These are phyloP conservation scores for Acleris literana DNA, from an alignment of 2,888 invertebrate species.

Conservation along the genomic window DNA sequence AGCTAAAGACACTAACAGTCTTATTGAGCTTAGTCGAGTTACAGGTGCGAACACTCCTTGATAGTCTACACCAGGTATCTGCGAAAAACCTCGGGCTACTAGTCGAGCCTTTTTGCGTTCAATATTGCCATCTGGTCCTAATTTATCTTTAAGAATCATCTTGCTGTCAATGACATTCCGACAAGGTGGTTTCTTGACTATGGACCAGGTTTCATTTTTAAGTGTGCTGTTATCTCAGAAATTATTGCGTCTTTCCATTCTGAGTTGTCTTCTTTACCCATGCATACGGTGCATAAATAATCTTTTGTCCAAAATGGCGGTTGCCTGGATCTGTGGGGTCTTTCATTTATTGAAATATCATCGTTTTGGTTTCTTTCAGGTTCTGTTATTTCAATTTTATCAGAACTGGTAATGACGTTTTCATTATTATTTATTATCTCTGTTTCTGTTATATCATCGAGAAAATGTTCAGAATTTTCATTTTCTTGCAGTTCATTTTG, in stretches of 20 bases:
- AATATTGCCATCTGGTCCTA: no score
- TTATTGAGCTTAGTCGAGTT: neutral
- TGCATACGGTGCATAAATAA: neutral
- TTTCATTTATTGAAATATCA: neutral
- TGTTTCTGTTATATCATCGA: neutral
- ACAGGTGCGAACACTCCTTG: no score
- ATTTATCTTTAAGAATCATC: no score
- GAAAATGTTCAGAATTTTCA: neutral
- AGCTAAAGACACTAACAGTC: neutral
- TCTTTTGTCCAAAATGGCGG: constrained; percentile 3
- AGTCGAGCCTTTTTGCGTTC: no score
- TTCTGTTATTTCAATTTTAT: neutral
- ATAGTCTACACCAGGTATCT: no score
- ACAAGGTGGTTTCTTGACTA: no score
- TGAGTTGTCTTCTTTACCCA: neutral
- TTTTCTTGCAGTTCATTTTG: neutral
- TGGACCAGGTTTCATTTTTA: no score
- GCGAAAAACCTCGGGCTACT: no score
- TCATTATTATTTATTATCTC: neutral
- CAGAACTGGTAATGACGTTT: neutral
- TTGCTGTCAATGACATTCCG: no score
- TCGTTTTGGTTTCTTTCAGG: neutral
- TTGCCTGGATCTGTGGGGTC: neutral
- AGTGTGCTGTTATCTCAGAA: no score
- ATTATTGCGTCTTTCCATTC: neutral